Percentiles rank a stretch among this genome's conserved stretches.
phyloP scores from a whole-genome alignment of 23 tunicate species.

The Botrylloides violaceus region DNA sequence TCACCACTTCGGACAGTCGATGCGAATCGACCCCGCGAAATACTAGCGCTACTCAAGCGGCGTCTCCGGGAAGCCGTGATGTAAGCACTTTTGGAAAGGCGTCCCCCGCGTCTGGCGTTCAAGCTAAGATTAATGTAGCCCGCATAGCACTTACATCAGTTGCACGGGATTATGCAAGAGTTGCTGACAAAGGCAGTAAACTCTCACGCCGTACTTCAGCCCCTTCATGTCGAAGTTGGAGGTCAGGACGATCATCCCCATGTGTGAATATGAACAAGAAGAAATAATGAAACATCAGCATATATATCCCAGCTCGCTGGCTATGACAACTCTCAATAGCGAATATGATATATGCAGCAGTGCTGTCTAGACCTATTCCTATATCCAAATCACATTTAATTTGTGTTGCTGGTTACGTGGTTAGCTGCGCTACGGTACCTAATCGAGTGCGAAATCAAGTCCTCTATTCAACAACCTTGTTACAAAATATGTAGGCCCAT shows the following conservation, averaged over 20 bases:
- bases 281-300: too few species aligned
- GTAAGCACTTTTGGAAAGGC: constrained; percentile 14
- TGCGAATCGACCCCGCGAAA: not conserved
- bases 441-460: too few species aligned
- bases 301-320: too few species aligned
- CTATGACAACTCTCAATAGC: too few species aligned
- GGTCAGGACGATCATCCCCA: not conserved
- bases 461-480: too few species aligned
- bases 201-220: constrained; percentile 1
- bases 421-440: too few species aligned
- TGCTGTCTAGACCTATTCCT: too few species aligned
- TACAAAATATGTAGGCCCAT: too few species aligned
- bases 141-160: not conserved
- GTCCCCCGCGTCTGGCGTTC: not conserved
- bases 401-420: too few species aligned
- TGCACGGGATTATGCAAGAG: constrained; percentile 21
- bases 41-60: not conserved
- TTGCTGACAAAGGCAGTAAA: not conserved
- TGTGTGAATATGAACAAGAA: not conserved
- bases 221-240: not conserved
- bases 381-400: too few species aligned
- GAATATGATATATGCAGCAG: too few species aligned
- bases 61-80: too few species aligned
- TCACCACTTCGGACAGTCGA: not conserved
- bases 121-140: constrained; percentile 12